Evolutionary conservation across 2,797 vertebrate genomes (phyloP).

Genomic region (Gallinago stenura): DNA sequence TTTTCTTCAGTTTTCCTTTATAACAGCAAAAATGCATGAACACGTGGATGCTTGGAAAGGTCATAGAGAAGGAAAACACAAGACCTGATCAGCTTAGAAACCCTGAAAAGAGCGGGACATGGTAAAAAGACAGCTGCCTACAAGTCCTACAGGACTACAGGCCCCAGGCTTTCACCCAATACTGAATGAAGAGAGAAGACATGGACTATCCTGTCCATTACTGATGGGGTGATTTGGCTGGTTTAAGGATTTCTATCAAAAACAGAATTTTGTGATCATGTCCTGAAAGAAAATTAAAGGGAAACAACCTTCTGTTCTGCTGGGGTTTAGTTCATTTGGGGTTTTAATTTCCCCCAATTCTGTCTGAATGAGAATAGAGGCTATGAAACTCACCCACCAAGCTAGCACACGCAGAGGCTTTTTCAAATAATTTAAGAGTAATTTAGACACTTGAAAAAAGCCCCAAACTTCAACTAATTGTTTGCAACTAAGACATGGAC

Average conservation of each 20-base stretch:
- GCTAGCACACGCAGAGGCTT: not conserved
- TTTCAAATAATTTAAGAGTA: slow-evolving; percentile 7
- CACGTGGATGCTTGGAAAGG: not conserved
- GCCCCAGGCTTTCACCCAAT: not conserved
- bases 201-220: not conserved
- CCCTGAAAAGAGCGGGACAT: not conserved
- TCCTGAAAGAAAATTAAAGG: not conserved
- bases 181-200: not conserved
- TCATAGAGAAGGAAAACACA: not conserved
- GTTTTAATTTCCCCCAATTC: not conserved
- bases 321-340: not conserved
- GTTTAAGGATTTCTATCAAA: not conserved
- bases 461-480: not conserved
- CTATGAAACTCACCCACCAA: not conserved
- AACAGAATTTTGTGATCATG: not conserved
- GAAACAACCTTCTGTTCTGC: not conserved
- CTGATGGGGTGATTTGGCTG: not conserved
- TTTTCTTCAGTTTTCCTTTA: not conserved
- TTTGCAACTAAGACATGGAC: not conserved
- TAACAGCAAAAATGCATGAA: not conserved
- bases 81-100: not conserved
- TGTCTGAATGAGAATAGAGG: not conserved
- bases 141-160: not conserved
- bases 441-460: not conserved
- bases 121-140: not conserved